Base-by-base conservation (phyloP, 2,113 vertebrate species). In the Gracilinanus agilis region DNA sequence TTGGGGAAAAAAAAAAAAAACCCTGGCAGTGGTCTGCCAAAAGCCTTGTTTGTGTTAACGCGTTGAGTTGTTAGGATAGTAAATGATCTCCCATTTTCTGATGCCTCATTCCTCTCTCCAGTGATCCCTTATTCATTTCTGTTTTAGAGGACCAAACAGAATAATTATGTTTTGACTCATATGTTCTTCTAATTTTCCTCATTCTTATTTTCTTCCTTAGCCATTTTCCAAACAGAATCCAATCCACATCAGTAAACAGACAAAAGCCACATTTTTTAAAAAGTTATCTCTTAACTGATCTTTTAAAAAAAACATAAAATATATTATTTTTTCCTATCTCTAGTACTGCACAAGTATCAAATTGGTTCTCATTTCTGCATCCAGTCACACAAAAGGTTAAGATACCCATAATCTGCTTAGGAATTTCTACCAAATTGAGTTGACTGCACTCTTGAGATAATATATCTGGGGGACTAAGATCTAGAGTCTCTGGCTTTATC, bases 321-420 rank as follows among this genome's bases (percentile, higher is more conserved):
- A 55, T 55, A 83, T 83, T 34, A 40, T 83, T 21, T 83, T 67
- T n/a, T 40, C 27, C n/a, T 16, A 83, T 83, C 6, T 40, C 67
- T 40, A 83, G 67, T 83, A 21, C 40, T 83, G n/a, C 1, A 83
- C 6, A 83, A 83, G 67, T 83, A 40, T 83, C 19, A 83, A 8
- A 83, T 53, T 49, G 75, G 53, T 24, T 58, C 88, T 44, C 55
- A 44, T 16, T 49, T 91, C 3, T n/a, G 88, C 53, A 13, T 93
- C 53, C 54, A 56, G 89, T 90, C 19, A 90, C 34, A 92, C 54
- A 91, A 93, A 89, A 93, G 27, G 44, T 89, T 89, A 93, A 89
- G 44, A 89, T 89, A 89, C 21, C 9, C 44, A 89, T 89, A 58
- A 89, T 89, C 92, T 54, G 90, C 54, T 90, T 24, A 55, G 29